A percentile compares a stretch with the other conserved stretches of the same genome.
phyloP scores from a whole-genome alignment of 2,113 vertebrate genomes.

The Elephantulus edwardii region DNA sequence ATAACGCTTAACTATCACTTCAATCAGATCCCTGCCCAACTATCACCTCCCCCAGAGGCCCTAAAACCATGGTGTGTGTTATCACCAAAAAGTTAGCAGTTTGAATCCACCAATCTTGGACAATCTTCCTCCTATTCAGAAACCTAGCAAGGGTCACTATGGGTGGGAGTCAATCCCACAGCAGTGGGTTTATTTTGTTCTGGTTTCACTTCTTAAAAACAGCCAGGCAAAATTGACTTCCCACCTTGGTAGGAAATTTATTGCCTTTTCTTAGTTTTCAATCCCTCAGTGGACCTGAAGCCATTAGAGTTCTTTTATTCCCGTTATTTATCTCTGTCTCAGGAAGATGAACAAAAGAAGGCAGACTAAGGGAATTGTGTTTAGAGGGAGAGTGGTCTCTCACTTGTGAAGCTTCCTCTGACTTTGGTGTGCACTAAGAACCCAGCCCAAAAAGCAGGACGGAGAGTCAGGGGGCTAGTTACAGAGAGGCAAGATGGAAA shows the following conservation, averaged over 20 bases:
- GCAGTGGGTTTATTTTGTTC: too few relatives aligned
- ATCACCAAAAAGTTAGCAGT: too few relatives aligned
- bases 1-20: background rate
- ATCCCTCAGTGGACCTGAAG: background rate
- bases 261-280: background rate
- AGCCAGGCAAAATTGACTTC: background rate
- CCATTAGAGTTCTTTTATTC: background rate
- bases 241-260: background rate
- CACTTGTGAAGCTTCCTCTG: background rate
- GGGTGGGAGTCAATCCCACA: too few relatives aligned
- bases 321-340: background rate
- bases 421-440: background rate
- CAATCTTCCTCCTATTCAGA: too few relatives aligned
- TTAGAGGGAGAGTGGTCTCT: background rate
- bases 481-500: background rate
- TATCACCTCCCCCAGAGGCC: too few relatives aligned
- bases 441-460: background rate
- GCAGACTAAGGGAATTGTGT: background rate
- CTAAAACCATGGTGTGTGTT: too few relatives aligned
- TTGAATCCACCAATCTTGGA: too few relatives aligned
- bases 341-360: background rate
- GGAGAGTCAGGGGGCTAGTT: background rate
- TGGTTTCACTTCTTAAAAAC: too few relatives aligned
- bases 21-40: background rate
- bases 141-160: too few relatives aligned